Percentiles rank a stretch among this genome's conserved stretches.
phyloP scores from a whole-genome alignment of 2,113 vertebrate species.

The Acrocephalus arundinaceus region DNA sequence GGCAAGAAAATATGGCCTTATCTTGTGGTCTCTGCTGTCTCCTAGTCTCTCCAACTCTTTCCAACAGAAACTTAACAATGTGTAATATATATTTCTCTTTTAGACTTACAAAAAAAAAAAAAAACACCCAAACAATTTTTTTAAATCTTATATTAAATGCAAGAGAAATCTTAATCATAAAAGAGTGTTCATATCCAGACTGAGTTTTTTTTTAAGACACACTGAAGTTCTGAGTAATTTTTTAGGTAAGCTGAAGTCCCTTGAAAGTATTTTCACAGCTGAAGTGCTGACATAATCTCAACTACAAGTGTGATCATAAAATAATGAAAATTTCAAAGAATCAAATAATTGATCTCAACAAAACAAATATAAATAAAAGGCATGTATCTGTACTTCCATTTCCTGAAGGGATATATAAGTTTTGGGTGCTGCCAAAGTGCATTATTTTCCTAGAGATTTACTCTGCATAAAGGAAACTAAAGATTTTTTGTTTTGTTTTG shows the following conservation, averaged over 20 bases:
- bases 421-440: background rate
- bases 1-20: background rate
- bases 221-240: background rate
- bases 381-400: background rate
- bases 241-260: background rate
- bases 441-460: conserved; percentile 22
- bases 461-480: background rate
- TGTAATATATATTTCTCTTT: background rate
- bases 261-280: background rate
- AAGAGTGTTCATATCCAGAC: background rate
- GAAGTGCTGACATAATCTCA: background rate
- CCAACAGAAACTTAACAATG: background rate
- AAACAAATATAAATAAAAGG: background rate
- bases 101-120: background rate
- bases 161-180: background rate
- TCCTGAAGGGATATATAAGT: background rate
- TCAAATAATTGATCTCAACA: background rate
- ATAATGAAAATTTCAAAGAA: background rate
- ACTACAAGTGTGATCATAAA: background rate
- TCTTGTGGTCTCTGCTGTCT: too few relatives aligned
- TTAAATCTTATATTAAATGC: background rate
- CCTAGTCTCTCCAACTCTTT: too few relatives aligned
- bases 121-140: too few relatives aligned
- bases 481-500: background rate
- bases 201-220: background rate